Evolutionary conservation across 2,888 invertebrate genomes (phyloP).

Genomic region (Netelia virgata): DNA sequence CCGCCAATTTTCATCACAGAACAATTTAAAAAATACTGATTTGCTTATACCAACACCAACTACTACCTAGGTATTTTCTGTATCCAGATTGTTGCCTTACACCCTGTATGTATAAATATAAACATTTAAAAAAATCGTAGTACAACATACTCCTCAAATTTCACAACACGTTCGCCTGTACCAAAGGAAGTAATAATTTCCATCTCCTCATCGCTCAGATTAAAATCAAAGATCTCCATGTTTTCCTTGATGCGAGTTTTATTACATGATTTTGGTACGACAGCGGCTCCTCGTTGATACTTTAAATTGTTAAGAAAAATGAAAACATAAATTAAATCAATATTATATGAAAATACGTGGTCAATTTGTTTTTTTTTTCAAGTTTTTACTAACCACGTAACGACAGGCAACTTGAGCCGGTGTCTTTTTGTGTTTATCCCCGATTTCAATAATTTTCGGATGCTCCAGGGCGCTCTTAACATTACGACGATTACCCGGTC

Average conservation of each 20-base stretch:
- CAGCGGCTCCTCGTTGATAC: constrained; percentile 84
- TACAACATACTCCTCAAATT: constrained; percentile 87
- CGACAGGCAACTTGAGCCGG: constrained; percentile 90
- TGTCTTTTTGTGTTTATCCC: constrained; percentile 88
- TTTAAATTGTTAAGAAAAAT: constrained; percentile 52
- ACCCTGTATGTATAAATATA: neutral
- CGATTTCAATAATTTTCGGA: constrained; percentile 87
- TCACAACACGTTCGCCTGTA: constrained; percentile 89
- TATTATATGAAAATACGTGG: neutral
- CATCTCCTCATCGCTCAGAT: constrained; percentile 86
- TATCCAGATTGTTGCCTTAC: too few relatives aligned
- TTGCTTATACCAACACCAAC: too few relatives aligned
- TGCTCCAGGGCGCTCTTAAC: constrained; percentile 89
- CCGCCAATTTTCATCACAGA: too few relatives aligned
- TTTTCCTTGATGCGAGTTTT: constrained; percentile 88
- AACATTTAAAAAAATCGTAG: constrained; percentile 9
- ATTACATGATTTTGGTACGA: constrained; percentile 89
- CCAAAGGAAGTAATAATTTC: constrained; percentile 84
- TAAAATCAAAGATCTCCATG: constrained; percentile 88
- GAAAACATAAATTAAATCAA: constrained; percentile 29
- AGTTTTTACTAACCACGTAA: constrained; percentile 85
- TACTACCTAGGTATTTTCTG: too few relatives aligned
- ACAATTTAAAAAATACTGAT: too few relatives aligned
- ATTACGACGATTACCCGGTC: constrained; percentile 90
- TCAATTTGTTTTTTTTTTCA: neutral